Evolutionary conservation across 2,113 vertebrate genomes (phyloP), one percentile per base, ranked within the genome.

Genomic region (Neotoma lepida): DNA sequence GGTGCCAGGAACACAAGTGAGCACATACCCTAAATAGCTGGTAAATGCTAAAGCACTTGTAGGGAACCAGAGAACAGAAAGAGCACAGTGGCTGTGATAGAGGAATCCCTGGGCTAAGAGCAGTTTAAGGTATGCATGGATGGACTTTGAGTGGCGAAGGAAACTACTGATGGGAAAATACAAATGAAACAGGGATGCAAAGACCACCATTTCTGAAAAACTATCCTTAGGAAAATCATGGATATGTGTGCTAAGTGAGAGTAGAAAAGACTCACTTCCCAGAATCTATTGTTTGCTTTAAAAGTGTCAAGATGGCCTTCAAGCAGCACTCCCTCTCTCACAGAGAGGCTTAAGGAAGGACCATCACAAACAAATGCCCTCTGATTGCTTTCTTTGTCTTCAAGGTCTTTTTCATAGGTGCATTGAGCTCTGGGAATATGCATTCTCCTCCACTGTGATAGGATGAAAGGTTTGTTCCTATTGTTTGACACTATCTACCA

Each of bases 301-400:
- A 44, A 84, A 84, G 2, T 24, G 64, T 86, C 68, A 46, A 26
- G 73, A 64, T 17, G 49, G 56, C n/a, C 24, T 86, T 4, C 1
- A 0, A 9, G 77, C 5, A 63, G 26, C 3, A 4, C 44, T 14
- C 39, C 6, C 1, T 24, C 7, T 46, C 35, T 88, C 58, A 41
- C 5, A 61, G 51, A 35, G 51, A 91, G 58, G 86, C 51, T 30
- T 4, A 86, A 81, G 26, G 30, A 28, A 3, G 28, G 3, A 76
- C 1, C 6, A 4, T 26, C 17, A 12, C 0, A 0, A 0, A 5
- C 0, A 2, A 51, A 15, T 1, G 33, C 28, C 3, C 41, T 30
- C 39, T 20, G 56, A 3, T 15, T 2, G 10, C 1, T 33, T 28
- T 71, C 20, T 86, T 39, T 4, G 0, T 68, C 28, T 77, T 90